Conservation (phyloP, 1,140 invertebrate species). For the Antheraea pernyi region DNA sequence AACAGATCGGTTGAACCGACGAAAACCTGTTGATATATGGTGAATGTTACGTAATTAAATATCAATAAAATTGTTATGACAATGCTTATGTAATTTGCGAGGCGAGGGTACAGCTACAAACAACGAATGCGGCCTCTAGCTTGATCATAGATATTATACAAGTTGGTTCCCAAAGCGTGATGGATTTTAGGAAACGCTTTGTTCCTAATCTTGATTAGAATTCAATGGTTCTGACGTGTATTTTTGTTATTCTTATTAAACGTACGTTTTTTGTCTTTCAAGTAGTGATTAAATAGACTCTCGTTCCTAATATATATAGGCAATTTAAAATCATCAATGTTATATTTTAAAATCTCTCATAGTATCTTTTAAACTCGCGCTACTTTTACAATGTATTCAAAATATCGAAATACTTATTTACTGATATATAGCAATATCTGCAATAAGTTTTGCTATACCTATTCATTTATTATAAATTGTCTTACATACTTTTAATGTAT, state of each 20-base stretch:
- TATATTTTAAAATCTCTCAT: no score
- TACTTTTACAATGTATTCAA: no score
- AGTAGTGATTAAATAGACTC: not conserved
- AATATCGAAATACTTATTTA: no score
- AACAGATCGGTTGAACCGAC: not conserved
- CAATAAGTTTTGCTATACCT: no score
- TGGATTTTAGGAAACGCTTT: conserved; percentile 37
- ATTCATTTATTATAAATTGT: no score
- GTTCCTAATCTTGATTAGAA: conserved; percentile 34
- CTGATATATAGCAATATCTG: no score
- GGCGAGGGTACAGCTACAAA: conserved; percentile 4
- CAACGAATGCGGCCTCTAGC: conserved; percentile 27
- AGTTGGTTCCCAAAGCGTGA: conserved; percentile 34
- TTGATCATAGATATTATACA: conserved; percentile 27
- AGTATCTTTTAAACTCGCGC: no score
- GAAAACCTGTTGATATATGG: conserved; percentile 17
- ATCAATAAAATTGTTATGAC: conserved; percentile 28
- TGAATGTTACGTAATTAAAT: conserved; percentile 23
- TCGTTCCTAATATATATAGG: no score
- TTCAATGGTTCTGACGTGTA: conserved; percentile 21
- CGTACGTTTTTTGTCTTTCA: not conserved
- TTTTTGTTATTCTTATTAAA: conserved; percentile 14
- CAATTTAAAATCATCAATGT: no score
- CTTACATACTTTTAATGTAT: no score
- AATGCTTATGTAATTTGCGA: conserved; percentile 33